Evolutionary conservation across 2,113 vertebrate species (phyloP).

Genomic region (Dipodomys merriami): DNA sequence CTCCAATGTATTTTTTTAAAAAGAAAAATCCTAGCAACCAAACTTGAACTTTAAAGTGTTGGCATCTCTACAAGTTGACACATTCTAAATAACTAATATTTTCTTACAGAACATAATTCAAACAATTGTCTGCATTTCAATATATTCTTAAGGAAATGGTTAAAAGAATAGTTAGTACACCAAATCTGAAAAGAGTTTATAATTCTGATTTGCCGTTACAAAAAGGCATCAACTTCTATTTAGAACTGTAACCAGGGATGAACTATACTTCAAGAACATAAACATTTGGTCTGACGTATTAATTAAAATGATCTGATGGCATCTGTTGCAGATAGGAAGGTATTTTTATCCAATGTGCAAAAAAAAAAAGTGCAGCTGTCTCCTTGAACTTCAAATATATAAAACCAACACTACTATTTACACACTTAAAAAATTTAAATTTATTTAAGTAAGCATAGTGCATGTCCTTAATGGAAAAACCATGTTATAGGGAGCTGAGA

Average conservation of each 20-base stretch:
- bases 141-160: conserved; percentile 78
- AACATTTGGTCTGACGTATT: conserved; percentile 81
- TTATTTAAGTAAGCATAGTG: conserved; percentile 67
- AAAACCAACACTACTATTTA: conserved; percentile 84
- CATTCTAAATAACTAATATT: conserved; percentile 85
- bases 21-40: conserved; percentile 61
- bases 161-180: conserved; percentile 76
- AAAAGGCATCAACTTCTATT: conserved; percentile 78
- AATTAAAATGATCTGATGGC: conserved; percentile 65
- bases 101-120: conserved; percentile 85
- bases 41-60: conserved; percentile 64
- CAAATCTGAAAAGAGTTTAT: conserved; percentile 81
- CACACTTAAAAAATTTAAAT: conserved; percentile 78
- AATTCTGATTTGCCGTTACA: conserved; percentile 73
- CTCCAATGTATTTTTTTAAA: conserved; percentile 52
- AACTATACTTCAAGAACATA: conserved; percentile 81
- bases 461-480: conserved; percentile 50
- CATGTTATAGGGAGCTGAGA: conserved; percentile 42
- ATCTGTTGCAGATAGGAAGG: conserved; percentile 53
- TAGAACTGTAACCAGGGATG: conserved; percentile 82
- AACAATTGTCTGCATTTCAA: conserved; percentile 84
- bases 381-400: conserved; percentile 80
- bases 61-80: conserved; percentile 81
- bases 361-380: conserved; percentile 73
- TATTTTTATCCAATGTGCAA: conserved; percentile 76